Evolutionary conservation across 2,797 vertebrate species (phyloP).

Genomic region (Triplophysa yarkandensis): DNA sequence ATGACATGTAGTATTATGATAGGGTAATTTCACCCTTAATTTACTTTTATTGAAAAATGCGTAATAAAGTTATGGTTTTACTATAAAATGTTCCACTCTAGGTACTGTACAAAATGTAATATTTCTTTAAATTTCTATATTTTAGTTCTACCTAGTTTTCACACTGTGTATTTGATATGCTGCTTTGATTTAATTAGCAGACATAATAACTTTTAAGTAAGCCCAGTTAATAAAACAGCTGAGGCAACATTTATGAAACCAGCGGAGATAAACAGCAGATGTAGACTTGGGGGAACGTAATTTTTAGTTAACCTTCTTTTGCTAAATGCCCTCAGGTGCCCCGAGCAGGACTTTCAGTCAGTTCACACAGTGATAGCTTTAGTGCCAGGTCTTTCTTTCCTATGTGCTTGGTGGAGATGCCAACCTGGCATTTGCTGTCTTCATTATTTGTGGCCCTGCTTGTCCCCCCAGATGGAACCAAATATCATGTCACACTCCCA

Average conservation of each 20-base stretch:
- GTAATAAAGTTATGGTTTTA: too few species aligned
- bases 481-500: conserved; percentile 46
- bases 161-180: not conserved
- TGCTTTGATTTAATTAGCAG: not conserved
- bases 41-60: too few species aligned
- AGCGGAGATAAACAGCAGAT: not conserved
- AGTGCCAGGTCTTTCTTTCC: not conserved
- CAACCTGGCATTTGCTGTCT: conserved; percentile 44
- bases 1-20: too few species aligned
- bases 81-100: too few species aligned
- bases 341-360: not conserved
- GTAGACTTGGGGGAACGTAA: not conserved
- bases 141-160: not conserved
- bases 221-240: not conserved
- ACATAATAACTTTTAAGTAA: not conserved
- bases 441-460: conserved; percentile 25
- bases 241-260: conserved; percentile 3
- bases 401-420: not conserved
- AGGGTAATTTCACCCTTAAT: too few species aligned
- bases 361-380: conserved; percentile 5
- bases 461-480: conserved; percentile 53
- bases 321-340: not conserved
- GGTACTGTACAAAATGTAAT: not conserved
- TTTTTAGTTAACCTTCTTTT: conserved; percentile 3
- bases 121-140: not conserved